Evolutionary conservation across 2,888 invertebrate species (phyloP), one percentile per base, ranked within the genome.

Genomic region (Ormyrus nitidulus): DNA sequence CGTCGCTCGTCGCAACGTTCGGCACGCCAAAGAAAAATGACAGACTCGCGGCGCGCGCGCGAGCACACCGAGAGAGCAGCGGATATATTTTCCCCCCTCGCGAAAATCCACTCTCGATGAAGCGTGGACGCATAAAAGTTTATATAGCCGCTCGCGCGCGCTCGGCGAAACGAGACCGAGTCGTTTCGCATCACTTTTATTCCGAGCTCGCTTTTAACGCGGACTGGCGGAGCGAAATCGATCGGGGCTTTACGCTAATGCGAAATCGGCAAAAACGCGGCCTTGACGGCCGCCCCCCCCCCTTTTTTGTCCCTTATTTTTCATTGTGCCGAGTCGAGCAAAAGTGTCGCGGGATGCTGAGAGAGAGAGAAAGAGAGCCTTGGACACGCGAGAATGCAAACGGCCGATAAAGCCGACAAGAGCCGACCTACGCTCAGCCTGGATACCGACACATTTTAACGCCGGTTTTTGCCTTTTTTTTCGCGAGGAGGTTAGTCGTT

Each of bases 211-310:
- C n/a, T 65, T 64, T 64, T 77, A 65, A 64, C 64, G 77, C 62
- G 77, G 71, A 77, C 71, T 66, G 72, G 56, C 61, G 73, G 59
- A 75, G 79, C 75, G 75, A 74, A 75, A 79, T 71, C 75, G 79
- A 79, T 79, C 74, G 79, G 7, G 53, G 66, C 70, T 79, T 74
- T 74, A 65, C 79, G 75, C 75, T 71, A 71, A 75, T 70, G 76
- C 80, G 68, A 77, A 80, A 80, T 80, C 76, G 71, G 68, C 58
- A 76, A 80, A 80, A 80, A 80, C 66, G 56, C 66, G 76, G 56
- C 76, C 72, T 72, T 72, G 79, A 62, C 34, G 51, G 46, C 48
- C 11, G 0, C 64, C 64, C 6, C 64, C 10, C 10, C 44, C 54
- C 13, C 48, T 68, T 71, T 61, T 61, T 61, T 49, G 61, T 61